Evolutionary conservation across 1,140 invertebrate species (phyloP).

Genomic region (Drosophila subobscura): DNA sequence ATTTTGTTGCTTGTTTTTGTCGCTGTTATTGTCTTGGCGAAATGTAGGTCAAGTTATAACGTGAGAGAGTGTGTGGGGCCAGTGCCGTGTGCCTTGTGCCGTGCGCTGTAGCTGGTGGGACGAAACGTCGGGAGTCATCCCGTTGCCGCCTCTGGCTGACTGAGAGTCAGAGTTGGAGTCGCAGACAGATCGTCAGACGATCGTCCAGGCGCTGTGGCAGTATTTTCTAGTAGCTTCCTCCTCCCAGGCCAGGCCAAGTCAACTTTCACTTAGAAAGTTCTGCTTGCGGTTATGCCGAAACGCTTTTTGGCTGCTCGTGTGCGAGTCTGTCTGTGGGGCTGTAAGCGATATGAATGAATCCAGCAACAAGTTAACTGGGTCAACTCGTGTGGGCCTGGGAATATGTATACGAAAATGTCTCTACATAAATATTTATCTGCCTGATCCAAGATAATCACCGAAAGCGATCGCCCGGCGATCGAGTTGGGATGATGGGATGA

Average conservation of each 20-base stretch:
- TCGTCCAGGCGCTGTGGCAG: slow-evolving; percentile 17
- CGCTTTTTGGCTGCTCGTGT: slow-evolving; percentile 26
- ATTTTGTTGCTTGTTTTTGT: slow-evolving; percentile 59
- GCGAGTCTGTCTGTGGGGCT: neutral
- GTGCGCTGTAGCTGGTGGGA: slow-evolving; percentile 54
- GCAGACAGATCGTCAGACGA: too few relatives aligned
- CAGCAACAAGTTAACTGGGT: slow-evolving; percentile 60
- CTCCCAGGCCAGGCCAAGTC: slow-evolving; percentile 8
- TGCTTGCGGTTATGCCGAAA: slow-evolving; percentile 67
- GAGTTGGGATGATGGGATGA: slow-evolving; percentile 5
- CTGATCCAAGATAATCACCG: neutral
- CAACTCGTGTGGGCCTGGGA: slow-evolving; percentile 61
- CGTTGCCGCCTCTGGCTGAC: slow-evolving; percentile 44
- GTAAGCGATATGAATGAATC: slow-evolving; percentile 27
- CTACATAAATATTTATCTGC: neutral
- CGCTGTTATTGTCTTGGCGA: slow-evolving; percentile 77
- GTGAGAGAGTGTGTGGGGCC: slow-evolving; percentile 40
- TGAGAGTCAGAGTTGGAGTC: slow-evolving; percentile 40
- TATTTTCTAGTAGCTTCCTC: slow-evolving; percentile 76
- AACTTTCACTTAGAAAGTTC: slow-evolving; percentile 82
- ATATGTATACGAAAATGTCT: slow-evolving; percentile 18
- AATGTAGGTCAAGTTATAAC: slow-evolving; percentile 80
- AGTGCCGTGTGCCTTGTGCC: slow-evolving; percentile 22
- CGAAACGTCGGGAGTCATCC: slow-evolving; percentile 40
- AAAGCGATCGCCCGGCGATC: neutral